Evolutionary conservation across 2,888 invertebrate genomes (phyloP), one percentile per base, ranked within the genome.

Genomic region (Masnerella sp.): DNA sequence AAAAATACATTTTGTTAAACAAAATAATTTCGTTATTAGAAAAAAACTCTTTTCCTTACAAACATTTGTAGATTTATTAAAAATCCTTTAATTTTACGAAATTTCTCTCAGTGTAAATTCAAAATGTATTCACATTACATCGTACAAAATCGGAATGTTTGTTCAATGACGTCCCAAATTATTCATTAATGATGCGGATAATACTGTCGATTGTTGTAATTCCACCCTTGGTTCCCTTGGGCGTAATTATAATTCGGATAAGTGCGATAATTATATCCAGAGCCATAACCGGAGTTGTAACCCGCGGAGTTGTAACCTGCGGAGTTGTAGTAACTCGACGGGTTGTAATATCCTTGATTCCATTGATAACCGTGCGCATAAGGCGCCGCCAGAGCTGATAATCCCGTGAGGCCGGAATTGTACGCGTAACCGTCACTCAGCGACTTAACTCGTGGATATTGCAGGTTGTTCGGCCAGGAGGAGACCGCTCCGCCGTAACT

Each of bases 161-260:
- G n/a, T 20, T 11, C 1, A n/a, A n/a, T n/a, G n/a, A n/a, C 8
- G 25, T 15, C 15, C 12, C 14, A 14, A 20, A 15, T 61, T 20
- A 49, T 14, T 49, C 40, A 15, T 42, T 25, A 36, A n/a, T 51
- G 15, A 14, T 65, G 65, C 7, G 65, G 12, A n/a, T 54, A 54
- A 17, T 67, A 67, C 0, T 47, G 65, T 2, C 56, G 65, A 15
- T 67, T 56, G n/a, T n/a, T n/a, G 47, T 67, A 67, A 20, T 45
- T 52, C 34, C 25, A 52, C 38, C 51, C 62, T 43, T 9, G 5
- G 25, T 1, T 7, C 3, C 12, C 20, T 14, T 12, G 36, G 4
- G n/a, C 15, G 30, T 32, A 32, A 32, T 32, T 42, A 12, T 43
- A 15, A 51, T 51, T 36, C 4, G 51, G 51, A 36, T 51, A 59